Base-by-base conservation (phyloP, 2,888 invertebrate genomes). In the Andrena trimmerana region DNA sequence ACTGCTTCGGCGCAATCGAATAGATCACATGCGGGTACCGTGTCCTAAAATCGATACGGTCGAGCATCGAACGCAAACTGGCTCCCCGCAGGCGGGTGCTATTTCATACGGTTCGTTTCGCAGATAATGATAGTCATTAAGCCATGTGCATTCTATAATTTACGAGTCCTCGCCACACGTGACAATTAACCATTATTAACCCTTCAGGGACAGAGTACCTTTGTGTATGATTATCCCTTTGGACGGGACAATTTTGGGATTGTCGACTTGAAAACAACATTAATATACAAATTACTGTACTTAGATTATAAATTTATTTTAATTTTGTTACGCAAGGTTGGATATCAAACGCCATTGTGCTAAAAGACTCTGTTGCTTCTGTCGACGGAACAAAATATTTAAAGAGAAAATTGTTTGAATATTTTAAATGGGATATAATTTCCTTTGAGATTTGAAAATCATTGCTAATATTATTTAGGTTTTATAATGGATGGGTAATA, bases 21-120 rank as follows among this genome's bases (percentile, higher is more conserved):
- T 20, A 5, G 50, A 29, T 67, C 36, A 2, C 27, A 78, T 66
- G 75, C 42, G 72, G 66, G 62, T 20, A 7, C 31, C 59, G 48
- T 52, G 72, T 36, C 66, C 71, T 8, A 69, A 75, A 82, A 71
- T 69, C 68, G 63, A 62, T 57, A 29, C 50, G 68, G 54, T 78
- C 74, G 66, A 70, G 50, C 29, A 54, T 36, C 48, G 62, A 62
- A 75, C 24, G 57, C 36, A 57, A 48, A 50, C 75, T 1, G 20
- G 5, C 69, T 69, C 54, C 57, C 72, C 67, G 54, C 67, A 63
- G 50, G 71, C 27, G 72, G 78, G 67, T 50, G 10, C 20, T 16
- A 60, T 8, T 62, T 57, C 52, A 1, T 24, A 57, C 57, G 29
- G 20, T 24, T 20, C 29, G 31, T 54, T 52, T 29, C 29, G 13